Evolutionary conservation across 2,113 vertebrate species (phyloP).

Genomic region (Orientallactaga bullata): DNA sequence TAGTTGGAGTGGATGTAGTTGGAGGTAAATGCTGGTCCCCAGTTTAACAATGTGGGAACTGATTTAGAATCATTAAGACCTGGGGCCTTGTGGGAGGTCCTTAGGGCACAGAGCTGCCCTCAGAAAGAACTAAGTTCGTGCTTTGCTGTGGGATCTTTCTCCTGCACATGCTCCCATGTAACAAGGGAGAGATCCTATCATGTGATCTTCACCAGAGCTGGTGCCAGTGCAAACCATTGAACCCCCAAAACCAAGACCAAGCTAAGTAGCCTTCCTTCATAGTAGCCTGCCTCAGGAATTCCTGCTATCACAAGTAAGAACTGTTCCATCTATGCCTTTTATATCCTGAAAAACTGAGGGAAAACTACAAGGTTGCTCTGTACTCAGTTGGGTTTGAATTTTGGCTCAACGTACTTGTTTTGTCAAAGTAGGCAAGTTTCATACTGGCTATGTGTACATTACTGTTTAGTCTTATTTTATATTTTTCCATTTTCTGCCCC

Average conservation of each 20-base stretch:
- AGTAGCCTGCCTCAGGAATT: not conserved
- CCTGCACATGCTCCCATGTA: not conserved
- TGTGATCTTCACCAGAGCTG: not conserved
- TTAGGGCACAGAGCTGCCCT: not conserved
- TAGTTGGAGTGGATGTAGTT: not conserved
- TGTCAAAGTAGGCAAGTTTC: no score
- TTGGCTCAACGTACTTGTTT: no score
- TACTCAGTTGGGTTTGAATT: no score
- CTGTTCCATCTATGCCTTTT: not conserved
- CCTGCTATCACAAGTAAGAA: not conserved
- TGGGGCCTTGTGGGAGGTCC: not conserved
- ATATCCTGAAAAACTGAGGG: not conserved
- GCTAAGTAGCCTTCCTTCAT: not conserved
- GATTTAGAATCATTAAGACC: not conserved
- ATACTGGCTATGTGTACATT: no score
- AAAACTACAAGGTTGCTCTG: no score
- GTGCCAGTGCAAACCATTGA: not conserved
- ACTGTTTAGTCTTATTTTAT: no score
- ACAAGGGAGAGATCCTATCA: not conserved
- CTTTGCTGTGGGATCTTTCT: not conserved
- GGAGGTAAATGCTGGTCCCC: not conserved
- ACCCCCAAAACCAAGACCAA: not conserved
- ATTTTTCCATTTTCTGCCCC: no score
- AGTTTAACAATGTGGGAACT: not conserved
- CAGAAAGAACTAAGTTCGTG: not conserved